A percentile compares a stretch with the other conserved stretches of the same genome.
phyloP scores from a whole-genome alignment of 1,140 invertebrate genomes.

The Drosophila nigrodunni region DNA sequence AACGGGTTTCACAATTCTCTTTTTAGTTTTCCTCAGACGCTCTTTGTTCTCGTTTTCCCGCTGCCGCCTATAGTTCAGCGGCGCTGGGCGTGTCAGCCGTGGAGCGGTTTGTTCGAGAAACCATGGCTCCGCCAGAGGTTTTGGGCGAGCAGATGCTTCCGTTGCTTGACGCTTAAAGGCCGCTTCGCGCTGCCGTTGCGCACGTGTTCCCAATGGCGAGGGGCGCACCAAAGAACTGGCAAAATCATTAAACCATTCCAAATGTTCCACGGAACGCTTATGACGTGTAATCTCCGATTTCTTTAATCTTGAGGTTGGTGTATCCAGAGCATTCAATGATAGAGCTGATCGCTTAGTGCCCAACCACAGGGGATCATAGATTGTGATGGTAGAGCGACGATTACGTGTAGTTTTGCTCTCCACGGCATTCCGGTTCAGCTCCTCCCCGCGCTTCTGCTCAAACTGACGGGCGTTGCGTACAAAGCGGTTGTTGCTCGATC shows the following conservation, averaged over 20 bases:
- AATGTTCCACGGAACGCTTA: constrained; percentile 67
- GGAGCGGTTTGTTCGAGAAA: constrained; percentile 57
- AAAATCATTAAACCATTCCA: constrained; percentile 81
- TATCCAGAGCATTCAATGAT: constrained; percentile 41
- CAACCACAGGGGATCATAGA: constrained; percentile 61
- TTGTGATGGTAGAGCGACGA: constrained; percentile 72
- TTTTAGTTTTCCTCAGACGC: constrained; percentile 32
- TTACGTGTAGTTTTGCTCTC: constrained; percentile 22
- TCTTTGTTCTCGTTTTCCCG: constrained; percentile 8
- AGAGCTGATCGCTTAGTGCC: constrained; percentile 6
- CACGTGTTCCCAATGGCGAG: constrained; percentile 60
- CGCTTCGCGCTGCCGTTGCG: constrained; percentile 35
- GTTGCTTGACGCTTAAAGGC: constrained; percentile 36
- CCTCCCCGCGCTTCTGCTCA: constrained; percentile 59
- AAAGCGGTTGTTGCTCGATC: constrained; percentile 75
- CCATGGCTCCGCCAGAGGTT: constrained; percentile 53
- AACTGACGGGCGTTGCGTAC: constrained; percentile 76
- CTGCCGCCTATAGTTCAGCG: constrained; percentile 30
- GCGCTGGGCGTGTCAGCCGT: constrained; percentile 55
- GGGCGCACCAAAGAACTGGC: constrained; percentile 67
- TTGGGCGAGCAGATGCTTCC: constrained; percentile 16
- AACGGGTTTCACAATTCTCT: constrained; percentile 25
- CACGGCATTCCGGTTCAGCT: constrained; percentile 20
- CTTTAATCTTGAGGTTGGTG: constrained; percentile 12
- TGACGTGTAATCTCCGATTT: constrained; percentile 38